These are phyloP conservation scores for Drosophila falleni DNA, from an alignment of 2,888 invertebrate genomes.

Conservation along the genomic window DNA sequence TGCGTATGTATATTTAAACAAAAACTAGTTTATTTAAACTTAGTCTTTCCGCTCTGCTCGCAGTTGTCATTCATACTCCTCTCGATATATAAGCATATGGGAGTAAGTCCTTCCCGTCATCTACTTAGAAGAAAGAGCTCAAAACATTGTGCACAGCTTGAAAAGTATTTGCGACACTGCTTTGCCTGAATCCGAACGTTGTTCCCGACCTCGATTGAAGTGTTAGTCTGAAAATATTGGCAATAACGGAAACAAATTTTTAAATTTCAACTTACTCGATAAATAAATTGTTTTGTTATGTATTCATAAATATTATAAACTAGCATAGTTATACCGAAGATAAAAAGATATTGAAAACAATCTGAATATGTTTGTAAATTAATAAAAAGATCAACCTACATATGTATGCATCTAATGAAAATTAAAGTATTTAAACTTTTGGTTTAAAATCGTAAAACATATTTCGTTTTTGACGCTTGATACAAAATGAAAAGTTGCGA, in stretches of 20 bases:
- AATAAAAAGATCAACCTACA: constrained; percentile 61
- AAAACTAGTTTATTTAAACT: constrained; percentile 60
- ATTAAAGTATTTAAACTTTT: neutral
- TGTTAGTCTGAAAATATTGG: constrained; percentile 61
- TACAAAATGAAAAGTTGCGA: no score
- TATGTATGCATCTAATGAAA: constrained; percentile 14
- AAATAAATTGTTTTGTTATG: constrained; percentile 76
- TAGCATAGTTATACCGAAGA: constrained; percentile 56
- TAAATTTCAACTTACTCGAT: constrained; percentile 54
- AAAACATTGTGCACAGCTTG: constrained; percentile 51
- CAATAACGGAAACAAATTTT: constrained; percentile 49
- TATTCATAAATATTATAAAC: constrained; percentile 69
- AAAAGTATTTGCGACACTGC: constrained; percentile 58
- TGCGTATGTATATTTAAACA: constrained; percentile 58
- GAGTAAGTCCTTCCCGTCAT: constrained; percentile 5
- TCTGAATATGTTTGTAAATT: constrained; percentile 71
- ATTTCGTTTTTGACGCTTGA: neutral
- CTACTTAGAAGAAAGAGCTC: constrained; percentile 22
- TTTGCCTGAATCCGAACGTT: constrained; percentile 15
- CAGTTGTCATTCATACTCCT: constrained; percentile 21
- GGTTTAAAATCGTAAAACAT: neutral
- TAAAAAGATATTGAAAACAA: constrained; percentile 44
- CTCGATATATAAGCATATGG: constrained; percentile 13
- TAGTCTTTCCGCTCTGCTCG: constrained; percentile 48
- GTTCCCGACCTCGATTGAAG: constrained; percentile 24